Evolutionary conservation across 1,140 invertebrate species (phyloP), one percentile per base, ranked within the genome.

Genomic region (Parapsyche elsis): DNA sequence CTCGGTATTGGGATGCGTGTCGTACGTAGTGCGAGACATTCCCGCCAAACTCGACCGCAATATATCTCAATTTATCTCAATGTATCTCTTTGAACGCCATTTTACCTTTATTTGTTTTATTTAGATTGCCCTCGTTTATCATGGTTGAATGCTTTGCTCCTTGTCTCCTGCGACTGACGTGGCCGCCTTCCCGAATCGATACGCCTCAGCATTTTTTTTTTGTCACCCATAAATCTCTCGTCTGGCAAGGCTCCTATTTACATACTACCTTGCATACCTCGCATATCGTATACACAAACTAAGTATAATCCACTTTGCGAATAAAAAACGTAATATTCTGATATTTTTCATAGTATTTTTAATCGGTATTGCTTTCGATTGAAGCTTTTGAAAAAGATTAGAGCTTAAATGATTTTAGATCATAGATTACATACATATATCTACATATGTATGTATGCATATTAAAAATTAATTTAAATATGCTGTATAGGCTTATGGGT

Each of bases 71-170:
- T 81, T 81, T 81, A 81, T 81, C 80, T 81, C 80, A 81, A 81
- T 81, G 76, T 81, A 81, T 81, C 80, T 81, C 76, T 73, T 78
- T 81, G 75, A 78, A 71, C 80, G 80, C 80, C 71, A 73, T 81
- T 81, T 81, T 71, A 81, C 80, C 80, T 81, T 81, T 81, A 81
- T 81, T 81, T 81, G 80, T 81, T 81, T 81, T 81, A 81, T 81
- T 81, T 78, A 81, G 80, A 81, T 81, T 78, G 80, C 64, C 44
- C 64, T 81, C 80, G 80, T 78, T 81, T 81, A 73, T 81, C 80
- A 78, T 81, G 80, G 73, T 78, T 59, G 57, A 77, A 77, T 64
- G 75, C 75, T 77, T 64, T 77, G 75, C 75, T 77, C 75, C 75
- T 77, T 67, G 75, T 77, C 75, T 77, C 75, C 16, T 77, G 75